phyloP scores from a whole-genome alignment of 2,113 vertebrate species.

The Toxotes chatareus region DNA sequence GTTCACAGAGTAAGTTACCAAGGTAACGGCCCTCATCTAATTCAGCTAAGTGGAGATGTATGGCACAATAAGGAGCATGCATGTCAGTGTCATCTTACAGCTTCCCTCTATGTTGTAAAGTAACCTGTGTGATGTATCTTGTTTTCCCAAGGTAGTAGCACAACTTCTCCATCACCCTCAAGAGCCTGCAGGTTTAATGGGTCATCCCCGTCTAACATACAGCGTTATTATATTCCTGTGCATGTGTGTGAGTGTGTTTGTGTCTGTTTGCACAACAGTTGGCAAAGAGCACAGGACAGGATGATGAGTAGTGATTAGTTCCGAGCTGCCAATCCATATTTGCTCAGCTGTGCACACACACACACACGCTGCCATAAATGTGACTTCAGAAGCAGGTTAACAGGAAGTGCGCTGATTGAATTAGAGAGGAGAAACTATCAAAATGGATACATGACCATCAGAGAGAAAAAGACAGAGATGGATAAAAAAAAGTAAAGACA shows the following conservation, averaged over 20 bases:
- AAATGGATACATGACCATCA: constrained; percentile 28
- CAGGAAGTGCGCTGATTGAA: constrained; percentile 70
- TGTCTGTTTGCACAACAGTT: constrained; percentile 26
- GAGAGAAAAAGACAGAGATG: constrained; percentile 27
- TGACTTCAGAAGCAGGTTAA: constrained; percentile 62
- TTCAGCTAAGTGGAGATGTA: neutral
- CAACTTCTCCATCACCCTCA: neutral
- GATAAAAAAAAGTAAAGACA: constrained; percentile 24
- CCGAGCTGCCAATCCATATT: constrained; percentile 60
- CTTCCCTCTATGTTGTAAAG: no score
- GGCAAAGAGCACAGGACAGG: constrained; percentile 39
- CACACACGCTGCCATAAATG: constrained; percentile 1
- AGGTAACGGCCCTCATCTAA: no score
- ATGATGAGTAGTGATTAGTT: constrained; percentile 67
- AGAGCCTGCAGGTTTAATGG: neutral
- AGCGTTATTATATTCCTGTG: neutral
- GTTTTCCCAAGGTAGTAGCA: no score
- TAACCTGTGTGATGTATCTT: no score
- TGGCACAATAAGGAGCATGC: no score
- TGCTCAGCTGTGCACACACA: constrained; percentile 65
- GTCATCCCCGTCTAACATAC: neutral
- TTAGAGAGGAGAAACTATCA: constrained; percentile 57
- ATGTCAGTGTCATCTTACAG: no score
- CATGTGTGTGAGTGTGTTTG: constrained; percentile 21
- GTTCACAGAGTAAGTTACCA: no score